Evolutionary conservation across 1,140 invertebrate species (phyloP), one percentile per base, ranked within the genome.

Genomic region (Drosophila novamexicana): DNA sequence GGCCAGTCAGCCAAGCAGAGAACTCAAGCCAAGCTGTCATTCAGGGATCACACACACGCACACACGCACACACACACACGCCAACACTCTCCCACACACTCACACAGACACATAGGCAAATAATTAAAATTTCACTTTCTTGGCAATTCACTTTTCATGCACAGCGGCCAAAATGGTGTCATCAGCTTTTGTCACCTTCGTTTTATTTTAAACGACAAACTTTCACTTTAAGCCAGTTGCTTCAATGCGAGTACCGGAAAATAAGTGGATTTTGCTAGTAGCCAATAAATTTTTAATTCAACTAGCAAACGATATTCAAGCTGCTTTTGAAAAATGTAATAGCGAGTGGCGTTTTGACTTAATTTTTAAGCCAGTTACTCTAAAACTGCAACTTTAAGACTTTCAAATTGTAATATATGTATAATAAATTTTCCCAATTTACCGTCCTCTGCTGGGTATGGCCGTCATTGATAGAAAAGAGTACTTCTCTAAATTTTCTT

Each of bases 121-220:
- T 89, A 89, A 89, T 90, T 90, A 90, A 90, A 84, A 90, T 89
- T 89, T 89, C 85, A 90, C 84, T 89, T 89, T 90, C 82, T 86
- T 86, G 83, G 79, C 83, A 82, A 89, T 84, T 88, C 83, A 90
- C 77, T 90, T 90, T 90, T 85, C 54, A 64, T 86, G 58, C 65
- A 63, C 63, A 69, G 49, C 44, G 59, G 59, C 65, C 37, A 64
- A 89, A 89, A 90, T 85, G 76, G 84, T 90, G 85, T 89, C 84
- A 89, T 90, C 75, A 69, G 81, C 75, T 78, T 78, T 62, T 50
- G 65, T 69, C 65, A 69, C 57, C 71, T 62, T 62, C 65, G 44
- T 36, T 18, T 47, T 36, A 39, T 49, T 7, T 45, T 14, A 7
- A 32, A 16, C 14, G 12, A 45, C 36, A 73, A 56, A 49, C 47